phyloP scores from a whole-genome alignment of 2,888 invertebrate species.

The Clostera curtula region DNA sequence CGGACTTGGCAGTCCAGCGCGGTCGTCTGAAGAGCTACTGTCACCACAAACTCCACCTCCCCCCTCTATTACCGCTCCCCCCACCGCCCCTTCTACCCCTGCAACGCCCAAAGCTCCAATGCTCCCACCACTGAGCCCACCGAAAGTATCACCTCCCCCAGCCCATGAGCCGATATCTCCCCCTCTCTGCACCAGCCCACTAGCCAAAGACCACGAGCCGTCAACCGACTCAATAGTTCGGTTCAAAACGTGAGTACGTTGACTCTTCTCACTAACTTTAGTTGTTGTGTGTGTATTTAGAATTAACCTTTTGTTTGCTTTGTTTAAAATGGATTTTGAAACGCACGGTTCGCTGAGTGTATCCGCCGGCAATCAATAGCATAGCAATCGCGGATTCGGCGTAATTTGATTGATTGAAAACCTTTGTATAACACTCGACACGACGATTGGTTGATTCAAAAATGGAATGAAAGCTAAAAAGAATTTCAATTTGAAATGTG shows the following conservation, averaged over 20 bases:
- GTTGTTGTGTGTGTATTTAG: constrained; percentile 11
- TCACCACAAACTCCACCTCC: constrained; percentile 57
- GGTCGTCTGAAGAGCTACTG: constrained; percentile 56
- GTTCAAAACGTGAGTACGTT: constrained; percentile 64
- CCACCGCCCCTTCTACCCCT: constrained; percentile 19
- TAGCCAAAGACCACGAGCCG: constrained; percentile 47
- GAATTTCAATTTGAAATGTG: too few species aligned
- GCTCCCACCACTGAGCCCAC: constrained; percentile 28
- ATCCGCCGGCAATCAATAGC: too few species aligned
- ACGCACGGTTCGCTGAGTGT: too few species aligned
- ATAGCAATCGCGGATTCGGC: too few species aligned
- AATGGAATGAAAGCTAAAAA: too few species aligned
- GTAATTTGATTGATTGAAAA: too few species aligned
- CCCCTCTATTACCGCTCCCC: constrained; percentile 21
- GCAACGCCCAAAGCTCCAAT: constrained; percentile 1
- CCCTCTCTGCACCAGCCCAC: constrained; percentile 61
- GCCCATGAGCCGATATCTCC: constrained; percentile 50
- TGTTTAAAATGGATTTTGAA: too few species aligned
- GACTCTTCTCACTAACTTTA: too few species aligned
- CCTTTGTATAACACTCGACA: too few species aligned
- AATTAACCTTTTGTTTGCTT: constrained; percentile 6
- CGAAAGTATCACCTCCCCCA: constrained; percentile 19
- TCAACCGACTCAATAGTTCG: constrained; percentile 57
- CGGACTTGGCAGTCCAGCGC: constrained; percentile 59
- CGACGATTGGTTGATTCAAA: too few species aligned